phyloP scores from a whole-genome alignment of 2,113 vertebrate species.

The Laterallus jamaicensis region DNA sequence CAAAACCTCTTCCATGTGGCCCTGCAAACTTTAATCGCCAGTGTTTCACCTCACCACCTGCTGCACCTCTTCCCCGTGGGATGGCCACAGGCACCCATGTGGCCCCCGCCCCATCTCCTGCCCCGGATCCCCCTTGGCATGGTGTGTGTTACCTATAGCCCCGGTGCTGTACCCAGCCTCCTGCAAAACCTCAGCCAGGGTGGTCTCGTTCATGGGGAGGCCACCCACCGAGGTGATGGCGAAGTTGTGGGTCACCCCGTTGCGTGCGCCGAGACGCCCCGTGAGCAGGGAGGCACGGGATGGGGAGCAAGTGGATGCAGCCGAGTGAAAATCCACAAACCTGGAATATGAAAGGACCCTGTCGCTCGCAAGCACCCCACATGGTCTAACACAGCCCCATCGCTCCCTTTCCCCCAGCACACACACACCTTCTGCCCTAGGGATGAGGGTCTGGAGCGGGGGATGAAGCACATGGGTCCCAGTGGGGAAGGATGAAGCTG shows the following conservation, averaged over 20 bases:
- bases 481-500: background rate
- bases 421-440: fast-evolving
- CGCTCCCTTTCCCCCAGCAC: background rate
- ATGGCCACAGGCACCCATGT: fast-evolving
- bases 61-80: background rate
- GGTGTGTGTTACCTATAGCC: slow-evolving; percentile 78
- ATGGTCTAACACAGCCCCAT: fast-evolving
- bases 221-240: slow-evolving; percentile 83
- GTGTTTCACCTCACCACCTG: fast-evolving
- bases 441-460: background rate
- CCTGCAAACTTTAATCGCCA: background rate
- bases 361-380: fast-evolving
- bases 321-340: slow-evolving; percentile 92
- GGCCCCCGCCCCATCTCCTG: fast-evolving
- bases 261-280: slow-evolving; percentile 88
- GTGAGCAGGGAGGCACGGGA: slow-evolving; percentile 93
- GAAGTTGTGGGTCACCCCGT: slow-evolving; percentile 94
- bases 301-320: slow-evolving; percentile 93
- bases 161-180: slow-evolving; percentile 86
- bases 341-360: slow-evolving; percentile 46
- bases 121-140: fast-evolving
- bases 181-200: slow-evolving; percentile 84
- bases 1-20: background rate
- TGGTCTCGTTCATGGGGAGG: slow-evolving; percentile 91
- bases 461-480: background rate